Conservation (phyloP, 2,797 vertebrate genomes). For the Lacerta agilis region DNA sequence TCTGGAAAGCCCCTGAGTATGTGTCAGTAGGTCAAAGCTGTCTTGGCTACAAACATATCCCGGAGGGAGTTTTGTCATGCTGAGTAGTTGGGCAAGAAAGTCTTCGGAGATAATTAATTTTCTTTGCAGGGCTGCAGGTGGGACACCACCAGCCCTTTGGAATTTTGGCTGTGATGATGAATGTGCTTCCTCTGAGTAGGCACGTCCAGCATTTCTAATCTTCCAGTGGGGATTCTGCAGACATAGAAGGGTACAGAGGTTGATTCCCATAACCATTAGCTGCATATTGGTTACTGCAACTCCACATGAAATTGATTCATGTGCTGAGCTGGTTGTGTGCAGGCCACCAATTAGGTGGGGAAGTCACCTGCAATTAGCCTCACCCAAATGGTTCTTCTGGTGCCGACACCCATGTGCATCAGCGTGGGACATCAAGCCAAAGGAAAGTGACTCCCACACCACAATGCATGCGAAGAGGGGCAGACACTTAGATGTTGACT, state of each 20-base stretch:
- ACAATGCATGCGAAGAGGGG: neutral
- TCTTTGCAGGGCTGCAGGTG: neutral
- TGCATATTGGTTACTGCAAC: neutral
- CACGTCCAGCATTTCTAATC: neutral
- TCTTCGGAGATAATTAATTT: neutral
- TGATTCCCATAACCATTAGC: neutral
- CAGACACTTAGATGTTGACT: neutral
- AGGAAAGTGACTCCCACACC: neutral
- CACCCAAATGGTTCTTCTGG: neutral
- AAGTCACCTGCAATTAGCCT: neutral
- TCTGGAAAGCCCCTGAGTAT: neutral
- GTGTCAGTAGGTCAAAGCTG: neutral
- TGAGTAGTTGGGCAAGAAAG: neutral
- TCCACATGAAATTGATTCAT: neutral
- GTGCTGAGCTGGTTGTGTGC: neutral
- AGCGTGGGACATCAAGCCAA: neutral
- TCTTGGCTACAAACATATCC: neutral
- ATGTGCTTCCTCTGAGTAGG: neutral
- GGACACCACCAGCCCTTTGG: neutral
- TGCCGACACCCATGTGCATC: neutral
- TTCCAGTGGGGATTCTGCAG: neutral
- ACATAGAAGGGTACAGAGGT: neutral
- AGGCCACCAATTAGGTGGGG: neutral
- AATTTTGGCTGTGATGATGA: neutral
- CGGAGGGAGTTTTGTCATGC: neutral